Evolutionary conservation across 2,113 vertebrate species (phyloP).

Genomic region (Climacteris rufus): DNA sequence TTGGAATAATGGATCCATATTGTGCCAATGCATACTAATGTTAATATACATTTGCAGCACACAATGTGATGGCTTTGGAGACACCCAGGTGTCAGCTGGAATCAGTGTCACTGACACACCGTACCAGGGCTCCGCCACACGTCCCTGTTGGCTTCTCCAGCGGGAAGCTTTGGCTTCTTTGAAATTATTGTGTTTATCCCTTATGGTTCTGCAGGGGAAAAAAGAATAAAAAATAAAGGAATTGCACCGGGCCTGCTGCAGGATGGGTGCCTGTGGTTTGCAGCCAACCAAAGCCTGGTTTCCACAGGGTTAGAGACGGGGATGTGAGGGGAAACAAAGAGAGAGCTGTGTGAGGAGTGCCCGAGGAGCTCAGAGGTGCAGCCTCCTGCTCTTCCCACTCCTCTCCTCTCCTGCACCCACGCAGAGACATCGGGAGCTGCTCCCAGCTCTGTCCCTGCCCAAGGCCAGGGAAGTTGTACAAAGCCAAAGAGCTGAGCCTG

Average conservation of each 20-base stretch:
- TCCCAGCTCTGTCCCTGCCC: not conserved
- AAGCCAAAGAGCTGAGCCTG: not conserved
- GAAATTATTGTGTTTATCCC: not conserved
- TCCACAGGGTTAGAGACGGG: not conserved
- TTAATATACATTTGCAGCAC: constrained; percentile 51
- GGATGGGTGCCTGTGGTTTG: not conserved
- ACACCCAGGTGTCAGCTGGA: constrained; percentile 63
- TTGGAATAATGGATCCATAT: constrained; percentile 69
- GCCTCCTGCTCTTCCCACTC: not conserved
- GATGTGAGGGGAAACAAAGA: not conserved
- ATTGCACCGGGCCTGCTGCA: fast-evolving
- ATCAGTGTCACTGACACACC: constrained; percentile 55
- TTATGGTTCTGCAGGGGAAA: not conserved
- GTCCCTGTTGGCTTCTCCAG: constrained; percentile 42
- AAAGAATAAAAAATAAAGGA: not conserved
- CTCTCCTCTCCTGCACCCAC: not conserved
- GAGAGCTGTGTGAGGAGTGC: not conserved
- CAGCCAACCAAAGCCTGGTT: not conserved
- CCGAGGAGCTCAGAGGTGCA: not conserved
- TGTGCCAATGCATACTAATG: constrained; percentile 71
- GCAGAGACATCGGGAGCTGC: not conserved
- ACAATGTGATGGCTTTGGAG: constrained; percentile 56
- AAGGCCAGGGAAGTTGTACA: not conserved
- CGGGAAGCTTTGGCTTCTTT: not conserved
- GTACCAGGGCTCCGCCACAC: not conserved